Base-by-base conservation (phyloP, 64 coral and sea anemone species). In the Acropora tenuis region DNA sequence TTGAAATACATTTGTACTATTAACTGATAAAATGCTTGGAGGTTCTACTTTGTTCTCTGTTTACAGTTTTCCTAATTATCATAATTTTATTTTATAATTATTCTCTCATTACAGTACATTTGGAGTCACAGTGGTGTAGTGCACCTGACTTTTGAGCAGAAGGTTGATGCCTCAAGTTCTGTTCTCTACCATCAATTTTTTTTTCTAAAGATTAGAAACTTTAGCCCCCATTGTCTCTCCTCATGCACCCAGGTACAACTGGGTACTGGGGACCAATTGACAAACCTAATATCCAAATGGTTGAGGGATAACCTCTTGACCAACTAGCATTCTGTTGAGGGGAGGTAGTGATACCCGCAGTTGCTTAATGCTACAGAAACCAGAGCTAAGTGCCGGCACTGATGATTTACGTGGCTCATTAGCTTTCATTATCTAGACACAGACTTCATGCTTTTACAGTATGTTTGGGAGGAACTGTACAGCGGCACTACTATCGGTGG, bases 401-500 rank as follows among this genome's bases (percentile, higher is more conserved):
- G 19, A 45, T 76, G 43, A 76, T 46, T 9, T 44, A 46, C 43
- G 3, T 76, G 74, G 43, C n/a, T 41, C 49, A 10, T 57, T 71
- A n/a, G 19, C 4, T 40, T 63, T 41, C 19, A 71, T 71, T 71
- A 71, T 71, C 68, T 71, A 71, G 68, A 71, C 17, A 71, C 19
- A 40, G 20, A 71, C 68, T 80, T 61, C 30, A 30, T 81, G 12
- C 43, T 4, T 76, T 61, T 58, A 17, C 68, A 89, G 77, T 93
- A 61, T 83, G 47, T 93, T 59, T 93, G 92, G 92, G 86, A 93
- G 53, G 47, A 93, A 81, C 86, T 93, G 3, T 93, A 93, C 77
- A 75, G 53, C 4, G 11, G 73, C 52, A 76, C 85, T 12, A 45
- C 92, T 47, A 18, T 79, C 63, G 19, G 85, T 83, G 86, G 84